phyloP scores from a whole-genome alignment of 2,113 vertebrate genomes.

The Tetrax tetrax region DNA sequence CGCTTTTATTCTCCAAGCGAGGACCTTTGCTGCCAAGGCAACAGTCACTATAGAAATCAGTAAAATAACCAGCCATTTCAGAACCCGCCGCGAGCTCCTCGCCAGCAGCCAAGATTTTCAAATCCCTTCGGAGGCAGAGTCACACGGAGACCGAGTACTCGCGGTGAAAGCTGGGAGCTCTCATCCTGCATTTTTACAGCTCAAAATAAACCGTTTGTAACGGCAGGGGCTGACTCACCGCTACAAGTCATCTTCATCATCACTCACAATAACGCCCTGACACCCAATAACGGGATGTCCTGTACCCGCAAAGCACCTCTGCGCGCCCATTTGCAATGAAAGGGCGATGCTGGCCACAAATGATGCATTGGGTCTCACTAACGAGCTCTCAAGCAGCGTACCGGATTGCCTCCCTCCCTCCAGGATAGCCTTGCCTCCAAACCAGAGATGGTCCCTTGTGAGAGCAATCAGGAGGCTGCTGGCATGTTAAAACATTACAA shows the following conservation, averaged over 20 bases:
- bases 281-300: background rate
- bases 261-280: background rate
- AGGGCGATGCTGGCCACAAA: background rate
- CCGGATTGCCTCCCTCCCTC: background rate
- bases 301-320: background rate
- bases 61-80: background rate
- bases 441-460: background rate
- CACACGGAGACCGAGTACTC: fast-evolving
- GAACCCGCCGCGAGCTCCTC: background rate
- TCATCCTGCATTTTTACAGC: background rate
- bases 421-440: background rate
- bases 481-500: background rate
- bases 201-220: background rate
- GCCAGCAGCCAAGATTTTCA: background rate
- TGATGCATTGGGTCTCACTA: background rate
- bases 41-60: conserved; percentile 52
- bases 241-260: background rate
- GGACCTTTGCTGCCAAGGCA: conserved; percentile 33
- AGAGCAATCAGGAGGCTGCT: background rate
- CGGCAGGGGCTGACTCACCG: conserved; percentile 5
- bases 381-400: background rate
- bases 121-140: background rate
- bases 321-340: background rate
- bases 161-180: background rate
- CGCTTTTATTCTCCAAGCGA: background rate